These are phyloP conservation scores for Cinclus mexicanus DNA, from an alignment of 2,113 vertebrate species.

Conservation along the genomic window DNA sequence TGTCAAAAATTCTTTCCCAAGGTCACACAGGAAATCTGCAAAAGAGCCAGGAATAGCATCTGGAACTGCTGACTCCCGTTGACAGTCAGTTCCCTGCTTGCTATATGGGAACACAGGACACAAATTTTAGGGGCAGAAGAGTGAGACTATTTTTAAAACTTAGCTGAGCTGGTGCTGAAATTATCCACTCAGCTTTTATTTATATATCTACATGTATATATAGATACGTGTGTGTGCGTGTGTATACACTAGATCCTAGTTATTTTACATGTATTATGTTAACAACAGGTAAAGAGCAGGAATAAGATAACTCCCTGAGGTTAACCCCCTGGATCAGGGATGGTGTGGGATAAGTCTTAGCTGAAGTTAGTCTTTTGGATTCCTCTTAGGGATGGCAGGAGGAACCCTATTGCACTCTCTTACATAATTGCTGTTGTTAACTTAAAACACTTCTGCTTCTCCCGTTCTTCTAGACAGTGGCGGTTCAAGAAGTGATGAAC, in stretches of 20 bases:
- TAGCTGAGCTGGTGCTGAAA: not conserved
- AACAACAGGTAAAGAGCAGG: not conserved
- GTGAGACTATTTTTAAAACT: not conserved
- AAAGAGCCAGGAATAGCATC: not conserved
- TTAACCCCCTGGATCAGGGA: not conserved
- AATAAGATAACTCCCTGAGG: not conserved
- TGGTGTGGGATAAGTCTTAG: not conserved
- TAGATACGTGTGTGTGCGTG: not conserved
- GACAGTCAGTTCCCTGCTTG: not conserved
- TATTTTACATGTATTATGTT: not conserved
- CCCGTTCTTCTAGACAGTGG: conserved; percentile 54
- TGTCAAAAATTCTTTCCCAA: not conserved
- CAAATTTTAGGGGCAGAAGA: not conserved
- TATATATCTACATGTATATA: accelerated
- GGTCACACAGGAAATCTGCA: not conserved
- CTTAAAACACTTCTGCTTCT: not conserved
- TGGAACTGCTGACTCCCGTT: not conserved
- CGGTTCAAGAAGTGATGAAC: conserved; percentile 80
- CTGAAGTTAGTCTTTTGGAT: not conserved
- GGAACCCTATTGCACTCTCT: not conserved
- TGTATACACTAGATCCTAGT: not conserved
- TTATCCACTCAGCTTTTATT: not conserved
- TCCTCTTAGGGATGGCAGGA: not conserved
- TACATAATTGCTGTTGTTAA: not conserved
- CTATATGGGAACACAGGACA: not conserved